Evolutionary conservation across 2,113 vertebrate genomes (phyloP), one percentile per base, ranked within the genome.

Genomic region (Syngnathoides biaculeatus): DNA sequence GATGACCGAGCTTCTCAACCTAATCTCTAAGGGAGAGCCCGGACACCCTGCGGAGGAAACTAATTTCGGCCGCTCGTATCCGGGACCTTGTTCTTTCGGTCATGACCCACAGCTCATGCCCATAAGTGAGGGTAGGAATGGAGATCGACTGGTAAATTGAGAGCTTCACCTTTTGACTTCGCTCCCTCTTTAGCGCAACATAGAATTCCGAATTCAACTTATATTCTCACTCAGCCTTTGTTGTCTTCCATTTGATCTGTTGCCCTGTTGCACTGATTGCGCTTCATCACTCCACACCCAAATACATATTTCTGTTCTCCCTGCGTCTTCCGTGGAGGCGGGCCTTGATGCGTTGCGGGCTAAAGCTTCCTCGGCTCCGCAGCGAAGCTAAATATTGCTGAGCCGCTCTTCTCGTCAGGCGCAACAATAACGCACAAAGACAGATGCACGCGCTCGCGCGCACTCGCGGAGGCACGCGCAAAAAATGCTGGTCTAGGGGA

Each of bases 401-500:
- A 90, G 78, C 80, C 81, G 82, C 78, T 87, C 82, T 87, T 87
- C 86, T 86, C 84, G 85, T 84, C 84, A 85, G 68, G 68, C 78
- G 66, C 69, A 27, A 69, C 63, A 64, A 52, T 52, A 43, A 60
- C 58, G 20, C 67, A 73, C 55, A 42, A 48, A 60, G 22, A 39
- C 69, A 68, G 67, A 69, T 64, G 72, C 72, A 77, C 48, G 68
- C 47, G 66, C 43, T 50, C 59, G 42, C 55, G 42, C 56, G 27
- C 35, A 65, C 62, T 69, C 43, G 68, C 48, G 57, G 56, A 60
- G 69, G 73, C 73, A 78, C 42, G 57, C 57, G 53, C 73, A 73
- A 89, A 83, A 89, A 90, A 76, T 89, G 90, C 92, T 91, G 87
- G 84, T 80, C 84, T 89, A 88, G 85, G 83, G 87, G 69, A 83